Percentiles rank a stretch among this genome's conserved stretches.
Evolutionary conservation across 2,888 invertebrate genomes (phyloP).

Genomic region (Temnothorax ravouxi): DNA sequence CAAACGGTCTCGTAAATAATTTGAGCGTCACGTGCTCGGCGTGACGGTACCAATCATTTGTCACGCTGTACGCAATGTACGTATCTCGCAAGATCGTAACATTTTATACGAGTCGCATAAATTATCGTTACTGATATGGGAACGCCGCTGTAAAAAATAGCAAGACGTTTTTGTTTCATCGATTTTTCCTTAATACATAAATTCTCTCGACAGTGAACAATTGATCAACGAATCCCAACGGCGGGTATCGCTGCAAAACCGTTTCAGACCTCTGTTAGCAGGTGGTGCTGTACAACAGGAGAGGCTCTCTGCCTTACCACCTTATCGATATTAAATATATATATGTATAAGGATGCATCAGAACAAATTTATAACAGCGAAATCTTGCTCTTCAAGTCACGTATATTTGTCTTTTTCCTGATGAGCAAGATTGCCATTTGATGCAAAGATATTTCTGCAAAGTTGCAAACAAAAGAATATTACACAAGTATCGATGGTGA

Average conservation of each 20-base stretch:
- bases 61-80: neutral
- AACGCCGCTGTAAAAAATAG: neutral
- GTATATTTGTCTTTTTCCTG: neutral
- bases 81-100: neutral
- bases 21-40: constrained; percentile 62
- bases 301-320: constrained; percentile 67
- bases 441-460: neutral
- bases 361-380: neutral
- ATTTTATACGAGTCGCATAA: neutral
- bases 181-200: constrained; percentile 8
- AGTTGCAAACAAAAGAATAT: too few relatives aligned
- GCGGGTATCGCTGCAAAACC: constrained; percentile 14
- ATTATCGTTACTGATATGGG: neutral
- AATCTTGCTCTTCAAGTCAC: constrained; percentile 9
- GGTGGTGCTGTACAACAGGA: constrained; percentile 63
- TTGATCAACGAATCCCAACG: constrained; percentile 55
- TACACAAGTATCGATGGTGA: neutral
- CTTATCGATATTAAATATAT: constrained; percentile 29
- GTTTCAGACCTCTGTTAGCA: constrained; percentile 43
- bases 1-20: constrained; percentile 68
- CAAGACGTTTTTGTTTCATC: neutral
- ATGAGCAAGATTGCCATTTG: neutral
- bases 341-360: neutral
- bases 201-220: neutral
- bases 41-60: neutral